Evolutionary conservation across 2,797 vertebrate species (phyloP), one percentile per base, ranked within the genome.

Genomic region (Gorsachius magnificus): DNA sequence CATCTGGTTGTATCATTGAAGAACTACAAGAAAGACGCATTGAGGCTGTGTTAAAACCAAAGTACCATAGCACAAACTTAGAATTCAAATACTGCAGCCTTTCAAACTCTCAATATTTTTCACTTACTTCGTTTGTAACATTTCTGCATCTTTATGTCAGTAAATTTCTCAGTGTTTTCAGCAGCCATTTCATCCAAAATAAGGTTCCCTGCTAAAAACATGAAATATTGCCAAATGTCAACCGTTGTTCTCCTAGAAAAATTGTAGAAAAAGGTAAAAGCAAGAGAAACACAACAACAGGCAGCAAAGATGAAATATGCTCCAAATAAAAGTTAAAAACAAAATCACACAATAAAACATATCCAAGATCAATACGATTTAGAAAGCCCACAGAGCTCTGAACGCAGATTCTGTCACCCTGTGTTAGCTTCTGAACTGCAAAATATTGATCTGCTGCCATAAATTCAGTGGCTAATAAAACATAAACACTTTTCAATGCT

Each of bases 41-140:
- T 22, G 56, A 57, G 45, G 33, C 14, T 71, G 45, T 56, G 61
- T 66, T 71, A 58, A 77, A 94, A 83, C 21, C 68, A 83, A 63
- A 72, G 36, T 16, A 28, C 20, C 16, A 1, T 8, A 71, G 87
- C 9, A 53, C 11, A 75, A 45, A 74, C 64, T 84, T 57, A 70
- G 71, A 57, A 78, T 53, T 48, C 58, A 56, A 81, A 41, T 57
- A 74, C 26, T 68, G 35, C 25, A 71, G 64, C 24, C 57, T 84
- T 68, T 84, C 54, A 86, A 26, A 43, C 26, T 50, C 35, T 80
- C 41, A 21, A 7, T 58, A 25, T 24, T 90, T 24, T 58, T 84
- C 35, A 97, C 98, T 98, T 95, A 98, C 98, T 22, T 95, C 97
- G 94, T 78, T 97, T 98, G 56, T 93, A 97, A 72, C 91, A 93